Conservation (phyloP, 2,888 invertebrate genomes). For the Acrobasis repandana region DNA sequence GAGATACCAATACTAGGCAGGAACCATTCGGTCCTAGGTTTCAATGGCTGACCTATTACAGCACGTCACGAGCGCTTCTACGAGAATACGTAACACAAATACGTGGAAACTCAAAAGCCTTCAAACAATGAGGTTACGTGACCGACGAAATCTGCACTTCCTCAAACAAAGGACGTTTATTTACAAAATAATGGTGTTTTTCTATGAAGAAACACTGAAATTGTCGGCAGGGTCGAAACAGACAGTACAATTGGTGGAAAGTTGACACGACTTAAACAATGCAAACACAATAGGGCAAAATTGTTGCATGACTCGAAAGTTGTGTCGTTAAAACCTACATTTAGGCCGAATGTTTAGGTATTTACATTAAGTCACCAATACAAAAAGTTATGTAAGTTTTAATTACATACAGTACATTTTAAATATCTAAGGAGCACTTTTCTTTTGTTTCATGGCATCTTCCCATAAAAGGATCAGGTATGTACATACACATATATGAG, state of each 20-base stretch:
- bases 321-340: conserved; percentile 28
- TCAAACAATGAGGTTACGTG: conserved; percentile 39
- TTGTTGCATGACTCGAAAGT: conserved; percentile 63
- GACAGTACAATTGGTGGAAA: conserved; percentile 63
- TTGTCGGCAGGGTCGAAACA: conserved; percentile 48
- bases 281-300: conserved; percentile 57
- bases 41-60: too few relatives aligned
- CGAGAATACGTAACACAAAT: not conserved
- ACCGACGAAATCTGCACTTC: conserved; percentile 35
- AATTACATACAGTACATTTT: not conserved
- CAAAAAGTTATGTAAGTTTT: not conserved
- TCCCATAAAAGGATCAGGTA: conserved; percentile 69
- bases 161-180: conserved; percentile 40
- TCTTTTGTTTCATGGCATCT: conserved; percentile 65
- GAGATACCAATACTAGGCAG: too few relatives aligned
- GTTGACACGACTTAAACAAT: conserved; percentile 53
- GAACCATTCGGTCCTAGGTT: too few relatives aligned
- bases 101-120: conserved; percentile 14
- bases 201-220: conserved; percentile 47
- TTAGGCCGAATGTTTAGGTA: not conserved
- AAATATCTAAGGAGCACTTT: conserved; percentile 7
- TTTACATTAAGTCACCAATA: not conserved
- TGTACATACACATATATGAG: conserved; percentile 42
- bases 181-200: conserved; percentile 39
- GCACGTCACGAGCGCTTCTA: too few relatives aligned